Base-by-base conservation (phyloP, 2,888 invertebrate species). In the Standfussiana lucernea region DNA sequence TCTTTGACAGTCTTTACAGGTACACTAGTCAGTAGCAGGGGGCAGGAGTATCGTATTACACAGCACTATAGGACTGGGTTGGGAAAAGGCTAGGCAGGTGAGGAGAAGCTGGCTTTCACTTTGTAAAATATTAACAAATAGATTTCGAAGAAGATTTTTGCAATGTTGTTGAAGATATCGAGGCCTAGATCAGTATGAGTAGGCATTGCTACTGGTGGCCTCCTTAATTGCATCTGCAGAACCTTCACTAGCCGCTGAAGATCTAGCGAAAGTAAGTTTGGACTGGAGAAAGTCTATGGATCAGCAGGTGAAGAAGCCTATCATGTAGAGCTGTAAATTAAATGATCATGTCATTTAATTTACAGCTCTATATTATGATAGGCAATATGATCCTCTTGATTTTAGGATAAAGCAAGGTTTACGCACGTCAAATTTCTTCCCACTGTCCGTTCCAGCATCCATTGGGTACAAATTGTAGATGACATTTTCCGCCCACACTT, bases 371-470 rank as follows among this genome's bases (percentile, higher is more conserved):
- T n/a, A n/a, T n/a, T n/a, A n/a, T n/a, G n/a, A n/a, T n/a, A n/a
- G n/a, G n/a, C n/a, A n/a, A n/a, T n/a, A 21, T 21, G 1, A 61
- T 61, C 32, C 28, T 61, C 32, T 0, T n/a, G 53, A 40, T 15
- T 24, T 21, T 59, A 45, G 45, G 37, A 53, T 32, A 74, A 47
- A 35, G 24, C 59, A 68, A 21, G 68, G 67, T 28, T 68, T 66
- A 76, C 84, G 21, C 4, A 98, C 98, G 97, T 98, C 98, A 92
- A 99, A 99, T 13, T 98, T 98, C 37, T 98, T 97, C 1, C 99
- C 99, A 90, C 98, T 97, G 90, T 99, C 99, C 0, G 99, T 99
- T 1, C 99, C 99, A 65, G 99, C 99, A 95, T 99, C 99, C 96
- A 98, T 98, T 0, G 99, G 99, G 91, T 98, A 99, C 24, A 99